Conservation (phyloP, 1,140 invertebrate species). For the Bacillus rossius region DNA sequence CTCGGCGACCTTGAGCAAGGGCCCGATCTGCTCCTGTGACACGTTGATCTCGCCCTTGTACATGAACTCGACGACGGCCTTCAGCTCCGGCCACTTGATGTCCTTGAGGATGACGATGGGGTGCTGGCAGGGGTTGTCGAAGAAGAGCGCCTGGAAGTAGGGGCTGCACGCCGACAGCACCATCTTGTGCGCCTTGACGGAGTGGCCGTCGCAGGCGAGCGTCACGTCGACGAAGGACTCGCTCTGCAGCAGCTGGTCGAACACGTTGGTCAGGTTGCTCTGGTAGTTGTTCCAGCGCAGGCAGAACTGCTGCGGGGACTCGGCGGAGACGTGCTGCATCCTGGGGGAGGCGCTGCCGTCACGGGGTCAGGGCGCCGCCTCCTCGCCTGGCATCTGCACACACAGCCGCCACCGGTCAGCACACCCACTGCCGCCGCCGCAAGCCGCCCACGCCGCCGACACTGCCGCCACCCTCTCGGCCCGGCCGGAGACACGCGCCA, state of each 20-base stretch:
- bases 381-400: conserved; percentile 4
- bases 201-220: conserved; percentile 83
- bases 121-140: conserved; percentile 87
- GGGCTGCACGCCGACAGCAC: conserved; percentile 88
- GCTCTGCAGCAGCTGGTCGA: conserved; percentile 85
- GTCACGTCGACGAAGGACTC: conserved; percentile 92
- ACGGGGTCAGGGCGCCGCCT: not conserved
- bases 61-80: conserved; percentile 89
- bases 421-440: not conserved
- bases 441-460: conserved; percentile 9
- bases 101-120: conserved; percentile 88
- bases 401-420: not conserved
- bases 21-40: conserved; percentile 83
- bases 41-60: conserved; percentile 92
- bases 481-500: not conserved
- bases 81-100: conserved; percentile 80
- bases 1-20: conserved; percentile 79
- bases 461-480: conserved; percentile 21
- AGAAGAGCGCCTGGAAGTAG: conserved; percentile 86
- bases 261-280: conserved; percentile 83
- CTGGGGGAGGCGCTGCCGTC: conserved; percentile 13
- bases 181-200: conserved; percentile 89
- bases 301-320: conserved; percentile 68
- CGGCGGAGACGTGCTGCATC: conserved; percentile 36
- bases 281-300: conserved; percentile 94